Evolutionary conservation across 2,797 vertebrate genomes (phyloP), one percentile per base, ranked within the genome.

Genomic region (Eremophila alpestris): DNA sequence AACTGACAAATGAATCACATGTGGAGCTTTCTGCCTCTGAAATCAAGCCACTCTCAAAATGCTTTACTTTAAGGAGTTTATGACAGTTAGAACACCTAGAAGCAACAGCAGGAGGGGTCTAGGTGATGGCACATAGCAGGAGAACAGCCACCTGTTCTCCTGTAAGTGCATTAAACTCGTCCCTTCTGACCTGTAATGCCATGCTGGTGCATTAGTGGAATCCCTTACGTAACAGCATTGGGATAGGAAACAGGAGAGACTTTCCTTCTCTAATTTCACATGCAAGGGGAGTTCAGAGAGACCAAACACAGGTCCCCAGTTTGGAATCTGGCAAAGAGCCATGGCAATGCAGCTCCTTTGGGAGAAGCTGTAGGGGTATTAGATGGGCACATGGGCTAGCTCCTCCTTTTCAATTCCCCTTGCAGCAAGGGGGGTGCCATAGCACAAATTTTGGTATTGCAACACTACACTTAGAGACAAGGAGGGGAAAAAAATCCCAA

Each of bases 211-310:
- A 58, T 87, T 74, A 93, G 70, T 60, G 83, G 87, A 90, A 90
- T 93, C 87, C 83, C 87, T 89, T 85, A 89, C 34, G 26, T 59
- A 94, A 91, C 73, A 83, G 16, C 73, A 73, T 20, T 1, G 3
- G 65, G 85, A 73, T 58, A 86, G 87, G 82, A 96, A 88, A 55
- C 11, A 34, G 68, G 55, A 90, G 51, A 89, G 65, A 76, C 69
- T 79, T 78, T 94, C 75, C 64, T 40, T 80, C 58, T 89, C 79
- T 73, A 49, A 88, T 79, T 95, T 87, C 87, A 93, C 68, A 63
- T 12, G 55, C 83, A 91, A 56, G 8, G 32, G 22, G 34, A 81
- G 59, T 78, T 87, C 40, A 81, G 43, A 74, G 60, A 85, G 40
- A 79, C 45, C 45, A 83, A 88, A 85, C 0, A 0, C 58, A 74